phyloP scores from a whole-genome alignment of 2,888 invertebrate species.

The Apodemia hepburni region DNA sequence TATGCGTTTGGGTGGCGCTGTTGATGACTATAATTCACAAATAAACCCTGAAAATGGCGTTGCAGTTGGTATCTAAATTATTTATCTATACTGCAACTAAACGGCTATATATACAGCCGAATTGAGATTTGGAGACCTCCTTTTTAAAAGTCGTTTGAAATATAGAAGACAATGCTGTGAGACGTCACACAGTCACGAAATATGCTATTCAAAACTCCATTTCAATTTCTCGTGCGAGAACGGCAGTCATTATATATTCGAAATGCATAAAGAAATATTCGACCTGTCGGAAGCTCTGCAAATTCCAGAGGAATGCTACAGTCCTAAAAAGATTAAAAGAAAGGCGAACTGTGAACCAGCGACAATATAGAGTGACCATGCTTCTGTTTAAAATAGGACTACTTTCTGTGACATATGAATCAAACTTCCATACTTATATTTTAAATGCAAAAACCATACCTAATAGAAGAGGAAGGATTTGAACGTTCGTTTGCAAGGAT shows the following conservation, averaged over 20 bases:
- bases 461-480: too few relatives aligned
- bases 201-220: not conserved
- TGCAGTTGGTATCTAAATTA: too few relatives aligned
- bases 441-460: too few relatives aligned
- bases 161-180: not conserved
- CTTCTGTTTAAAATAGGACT: not conserved
- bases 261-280: conserved; percentile 13
- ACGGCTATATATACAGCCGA: too few relatives aligned
- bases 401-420: not conserved
- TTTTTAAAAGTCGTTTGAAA: too few relatives aligned
- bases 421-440: too few relatives aligned
- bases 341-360: not conserved
- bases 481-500: too few relatives aligned
- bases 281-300: conserved; percentile 6
- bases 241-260: not conserved
- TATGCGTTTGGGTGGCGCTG: too few relatives aligned
- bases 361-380: not conserved
- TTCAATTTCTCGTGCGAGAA: not conserved
- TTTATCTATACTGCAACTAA: too few relatives aligned
- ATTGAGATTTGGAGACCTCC: too few relatives aligned
- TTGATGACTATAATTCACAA: too few relatives aligned
- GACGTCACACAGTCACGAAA: not conserved
- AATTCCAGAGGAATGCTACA: conserved; percentile 4
- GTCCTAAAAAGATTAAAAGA: conserved; percentile 10
- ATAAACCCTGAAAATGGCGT: too few relatives aligned